Percentiles rank a stretch among this genome's conserved stretches.
Evolutionary conservation across 2,797 vertebrate species (phyloP).

Genomic region (Streptopelia turtur): DNA sequence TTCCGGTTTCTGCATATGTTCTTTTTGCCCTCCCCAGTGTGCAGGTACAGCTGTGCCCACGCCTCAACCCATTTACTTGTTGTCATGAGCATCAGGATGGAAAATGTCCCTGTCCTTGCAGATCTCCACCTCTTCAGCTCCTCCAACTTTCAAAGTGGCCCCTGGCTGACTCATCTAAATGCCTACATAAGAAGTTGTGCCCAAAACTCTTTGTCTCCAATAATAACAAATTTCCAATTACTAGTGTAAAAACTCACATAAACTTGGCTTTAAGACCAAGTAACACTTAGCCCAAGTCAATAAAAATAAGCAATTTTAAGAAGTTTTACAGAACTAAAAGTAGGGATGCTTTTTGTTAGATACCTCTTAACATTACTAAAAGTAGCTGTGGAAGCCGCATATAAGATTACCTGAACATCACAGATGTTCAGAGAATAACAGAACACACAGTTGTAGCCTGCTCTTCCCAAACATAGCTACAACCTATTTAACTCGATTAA

Average conservation of each 20-base stretch:
- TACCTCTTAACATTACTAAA: not conserved
- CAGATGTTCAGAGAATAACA: not conserved
- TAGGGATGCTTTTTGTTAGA: not conserved
- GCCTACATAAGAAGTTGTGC: not conserved
- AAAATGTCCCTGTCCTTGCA: not conserved
- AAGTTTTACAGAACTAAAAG: not conserved
- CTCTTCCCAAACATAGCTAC: not conserved
- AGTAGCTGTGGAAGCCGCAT: rapidly evolving
- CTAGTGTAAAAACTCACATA: rapidly evolving
- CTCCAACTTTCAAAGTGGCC: not conserved
- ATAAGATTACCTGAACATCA: rapidly evolving
- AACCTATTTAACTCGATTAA: not conserved
- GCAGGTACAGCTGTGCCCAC: not conserved
- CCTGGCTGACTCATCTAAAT: not conserved
- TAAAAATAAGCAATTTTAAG: not conserved
- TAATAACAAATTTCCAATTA: not conserved
- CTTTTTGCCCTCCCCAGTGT: not conserved
- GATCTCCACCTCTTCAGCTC: not conserved
- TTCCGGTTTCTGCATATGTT: not conserved
- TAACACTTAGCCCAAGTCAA: not conserved
- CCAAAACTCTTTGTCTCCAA: not conserved
- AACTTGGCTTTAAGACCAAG: not conserved
- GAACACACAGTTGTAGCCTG: rapidly evolving
- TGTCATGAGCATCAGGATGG: not conserved
- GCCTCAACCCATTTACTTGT: not conserved